These are phyloP conservation scores for Pterocles burchelli DNA, from an alignment of 2,113 vertebrate genomes.

Conservation along the genomic window DNA sequence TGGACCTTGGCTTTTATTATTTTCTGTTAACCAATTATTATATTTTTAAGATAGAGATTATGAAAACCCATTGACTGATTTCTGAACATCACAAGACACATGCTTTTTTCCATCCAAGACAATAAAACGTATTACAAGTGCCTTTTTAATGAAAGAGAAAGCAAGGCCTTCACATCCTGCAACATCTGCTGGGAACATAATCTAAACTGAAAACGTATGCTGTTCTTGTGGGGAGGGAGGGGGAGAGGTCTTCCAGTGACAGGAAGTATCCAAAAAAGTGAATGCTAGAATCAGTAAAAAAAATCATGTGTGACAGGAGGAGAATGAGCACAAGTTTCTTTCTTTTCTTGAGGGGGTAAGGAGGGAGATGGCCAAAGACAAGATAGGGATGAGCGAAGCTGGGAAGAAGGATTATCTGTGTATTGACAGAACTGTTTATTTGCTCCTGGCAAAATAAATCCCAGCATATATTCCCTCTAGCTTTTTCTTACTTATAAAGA, in stretches of 20 bases:
- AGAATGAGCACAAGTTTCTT: constrained; percentile 10
- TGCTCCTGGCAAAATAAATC: constrained; percentile 62
- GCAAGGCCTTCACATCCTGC: constrained; percentile 49
- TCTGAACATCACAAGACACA: constrained; percentile 28
- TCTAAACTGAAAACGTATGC: constrained; percentile 75
- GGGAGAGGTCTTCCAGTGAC: constrained; percentile 34
- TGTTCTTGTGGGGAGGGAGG: constrained; percentile 3
- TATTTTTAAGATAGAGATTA: background rate
- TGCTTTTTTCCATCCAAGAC: constrained; percentile 50
- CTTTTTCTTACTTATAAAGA: constrained; percentile 53
- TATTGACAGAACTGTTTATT: constrained; percentile 65
- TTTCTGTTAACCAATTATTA: background rate
- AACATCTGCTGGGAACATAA: constrained; percentile 70
- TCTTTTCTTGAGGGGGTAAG: background rate
- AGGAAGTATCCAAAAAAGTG: constrained; percentile 57
- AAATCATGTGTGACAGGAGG: constrained; percentile 52
- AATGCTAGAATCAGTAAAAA: constrained; percentile 58
- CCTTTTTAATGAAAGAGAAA: constrained; percentile 70
- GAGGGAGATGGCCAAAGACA: background rate
- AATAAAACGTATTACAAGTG: constrained; percentile 44
- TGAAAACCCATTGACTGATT: constrained; percentile 37
- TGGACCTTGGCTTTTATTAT: background rate
- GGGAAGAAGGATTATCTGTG: constrained; percentile 39
- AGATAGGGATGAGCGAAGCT: background rate
- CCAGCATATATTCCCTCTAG: constrained; percentile 22